phyloP scores from a whole-genome alignment of 2,113 vertebrate genomes.

The Budorcas taxicolor region DNA sequence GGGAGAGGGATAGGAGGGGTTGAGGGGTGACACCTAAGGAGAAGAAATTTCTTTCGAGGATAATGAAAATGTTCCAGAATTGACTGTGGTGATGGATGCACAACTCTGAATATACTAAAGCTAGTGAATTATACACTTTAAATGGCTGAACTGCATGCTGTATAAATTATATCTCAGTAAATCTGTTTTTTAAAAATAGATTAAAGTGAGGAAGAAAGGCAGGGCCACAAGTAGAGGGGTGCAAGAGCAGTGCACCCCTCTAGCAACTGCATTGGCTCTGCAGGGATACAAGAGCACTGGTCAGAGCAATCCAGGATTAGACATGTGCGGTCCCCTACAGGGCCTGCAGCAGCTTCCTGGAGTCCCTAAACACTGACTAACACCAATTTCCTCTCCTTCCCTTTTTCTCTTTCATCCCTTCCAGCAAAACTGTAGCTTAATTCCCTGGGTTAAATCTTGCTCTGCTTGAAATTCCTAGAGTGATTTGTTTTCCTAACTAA shows the following conservation, averaged over 20 bases:
- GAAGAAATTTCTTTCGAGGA: not conserved
- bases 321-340: accelerated
- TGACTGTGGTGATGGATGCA: not conserved
- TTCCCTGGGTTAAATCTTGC: not conserved
- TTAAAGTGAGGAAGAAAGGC: not conserved
- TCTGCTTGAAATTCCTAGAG: not conserved
- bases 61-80: not conserved
- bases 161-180: not conserved
- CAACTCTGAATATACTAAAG: not conserved
- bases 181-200: not conserved
- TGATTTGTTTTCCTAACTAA: not conserved
- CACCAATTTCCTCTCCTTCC: not conserved
- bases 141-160: not conserved
- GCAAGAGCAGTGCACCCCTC: accelerated
- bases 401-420: not conserved
- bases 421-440: not conserved
- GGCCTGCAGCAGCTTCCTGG: not conserved
- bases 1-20: not conserved
- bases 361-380: not conserved
- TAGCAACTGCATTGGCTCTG: not conserved
- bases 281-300: not conserved
- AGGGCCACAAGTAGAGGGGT: not conserved
- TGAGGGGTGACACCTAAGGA: not conserved
- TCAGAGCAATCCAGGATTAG: not conserved
- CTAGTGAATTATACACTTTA: not conserved